Conservation (phyloP, 2,797 vertebrate species). For the Sebastes taczanowskii region DNA sequence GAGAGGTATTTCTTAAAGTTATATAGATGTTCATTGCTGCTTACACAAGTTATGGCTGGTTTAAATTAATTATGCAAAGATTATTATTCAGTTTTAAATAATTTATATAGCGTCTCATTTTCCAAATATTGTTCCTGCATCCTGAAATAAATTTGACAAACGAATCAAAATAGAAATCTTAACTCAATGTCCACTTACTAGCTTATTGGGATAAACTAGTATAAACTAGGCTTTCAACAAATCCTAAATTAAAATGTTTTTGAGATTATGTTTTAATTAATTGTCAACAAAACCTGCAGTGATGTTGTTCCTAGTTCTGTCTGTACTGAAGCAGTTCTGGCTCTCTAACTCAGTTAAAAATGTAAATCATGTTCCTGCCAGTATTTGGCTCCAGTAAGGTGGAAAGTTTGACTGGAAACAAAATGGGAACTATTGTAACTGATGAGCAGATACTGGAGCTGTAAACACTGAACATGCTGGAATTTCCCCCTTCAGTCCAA, state of each 20-base stretch:
- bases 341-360: not conserved
- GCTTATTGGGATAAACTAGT: not conserved
- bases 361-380: not conserved
- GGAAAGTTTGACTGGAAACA: constrained; percentile 5
- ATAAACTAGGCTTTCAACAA: not conserved
- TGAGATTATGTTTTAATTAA: not conserved
- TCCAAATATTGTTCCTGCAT: not conserved
- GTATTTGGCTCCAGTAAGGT: not conserved
- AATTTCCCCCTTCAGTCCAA: not conserved
- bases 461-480: not conserved
- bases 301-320: not conserved
- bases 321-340: not conserved
- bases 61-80: not conserved
- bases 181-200: not conserved
- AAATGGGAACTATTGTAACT: not conserved
- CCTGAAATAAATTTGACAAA: not conserved
- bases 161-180: not conserved
- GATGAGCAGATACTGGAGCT: not conserved
- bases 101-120: not conserved
- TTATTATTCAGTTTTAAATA: not conserved
- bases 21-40: no score
- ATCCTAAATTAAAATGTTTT: no score
- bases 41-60: not conserved
- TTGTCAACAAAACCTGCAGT: not conserved
- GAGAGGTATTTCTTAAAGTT: not conserved